phyloP scores from a whole-genome alignment of 2,113 vertebrate species.

The Campylomormyrus numenius region DNA sequence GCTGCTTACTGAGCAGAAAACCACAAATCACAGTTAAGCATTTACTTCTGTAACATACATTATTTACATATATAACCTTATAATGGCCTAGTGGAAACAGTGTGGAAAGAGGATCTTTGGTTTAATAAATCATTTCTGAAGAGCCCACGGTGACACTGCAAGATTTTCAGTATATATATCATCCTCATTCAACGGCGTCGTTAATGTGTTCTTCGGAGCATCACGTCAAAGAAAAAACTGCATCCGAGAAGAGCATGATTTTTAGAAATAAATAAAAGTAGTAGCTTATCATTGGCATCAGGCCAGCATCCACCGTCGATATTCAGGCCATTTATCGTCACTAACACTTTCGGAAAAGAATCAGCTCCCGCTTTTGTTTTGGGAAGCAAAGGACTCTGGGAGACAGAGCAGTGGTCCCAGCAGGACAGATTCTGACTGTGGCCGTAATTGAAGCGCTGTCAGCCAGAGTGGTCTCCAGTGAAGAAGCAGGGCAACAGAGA shows the following conservation, averaged over 20 bases:
- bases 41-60: not conserved
- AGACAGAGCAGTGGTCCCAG: constrained; percentile 1
- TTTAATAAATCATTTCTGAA: not conserved
- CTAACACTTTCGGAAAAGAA: not conserved
- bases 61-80: constrained; percentile 7
- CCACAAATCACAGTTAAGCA: constrained; percentile 4
- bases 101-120: not conserved
- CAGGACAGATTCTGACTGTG: not conserved
- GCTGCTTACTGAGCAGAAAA: not conserved
- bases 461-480: not conserved
- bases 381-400: not conserved
- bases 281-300: not conserved
- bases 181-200: not conserved
- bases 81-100: not conserved
- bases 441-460: not conserved
- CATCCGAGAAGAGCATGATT: not conserved
- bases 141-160: not conserved
- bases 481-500: not conserved
- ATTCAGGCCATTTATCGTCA: not conserved
- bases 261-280: not conserved
- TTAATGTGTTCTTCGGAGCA: not conserved
- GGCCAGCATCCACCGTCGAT: not conserved
- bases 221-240: not conserved
- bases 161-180: not conserved
- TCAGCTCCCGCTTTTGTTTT: not conserved